Evolutionary conservation across 2,888 invertebrate genomes (phyloP).

Genomic region (Ramazzottius varieornatus): DNA sequence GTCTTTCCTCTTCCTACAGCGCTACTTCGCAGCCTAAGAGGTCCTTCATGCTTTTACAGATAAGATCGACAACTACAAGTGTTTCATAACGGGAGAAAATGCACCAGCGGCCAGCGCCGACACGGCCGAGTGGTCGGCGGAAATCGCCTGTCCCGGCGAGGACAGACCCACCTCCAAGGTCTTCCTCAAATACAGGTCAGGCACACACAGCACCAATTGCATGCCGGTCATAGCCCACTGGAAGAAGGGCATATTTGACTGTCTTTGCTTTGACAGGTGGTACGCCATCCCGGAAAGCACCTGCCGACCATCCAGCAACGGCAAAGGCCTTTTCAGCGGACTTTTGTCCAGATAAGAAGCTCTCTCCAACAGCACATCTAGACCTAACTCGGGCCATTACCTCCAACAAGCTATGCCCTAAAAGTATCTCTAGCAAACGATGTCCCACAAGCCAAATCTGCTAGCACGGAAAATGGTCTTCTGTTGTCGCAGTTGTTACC

Average conservation of each 20-base stretch:
- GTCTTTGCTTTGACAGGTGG: not conserved
- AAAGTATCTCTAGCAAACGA: too few species aligned
- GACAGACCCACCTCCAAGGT: not conserved
- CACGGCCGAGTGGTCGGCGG: not conserved
- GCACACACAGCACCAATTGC: not conserved
- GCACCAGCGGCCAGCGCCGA: not conserved
- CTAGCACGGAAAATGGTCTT: too few species aligned
- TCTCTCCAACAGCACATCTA: too few species aligned
- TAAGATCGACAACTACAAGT: conserved; percentile 2
- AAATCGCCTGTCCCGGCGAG: not conserved
- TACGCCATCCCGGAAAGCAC: not conserved
- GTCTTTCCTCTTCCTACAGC: too few species aligned
- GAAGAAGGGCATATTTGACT: not conserved
- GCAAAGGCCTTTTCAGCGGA: not conserved
- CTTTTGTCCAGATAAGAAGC: not conserved
- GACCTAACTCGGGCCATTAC: too few species aligned
- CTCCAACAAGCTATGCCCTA: too few species aligned
- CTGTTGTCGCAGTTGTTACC: too few species aligned
- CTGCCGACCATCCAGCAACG: not conserved
- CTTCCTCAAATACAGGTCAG: not conserved
- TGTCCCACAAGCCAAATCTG: too few species aligned
- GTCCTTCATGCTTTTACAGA: not conserved
- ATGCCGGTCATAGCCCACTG: not conserved
- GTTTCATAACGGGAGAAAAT: not conserved
- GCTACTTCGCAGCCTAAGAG: too few species aligned